Conservation (phyloP, 2,113 vertebrate species). For the Proteles cristata region DNA sequence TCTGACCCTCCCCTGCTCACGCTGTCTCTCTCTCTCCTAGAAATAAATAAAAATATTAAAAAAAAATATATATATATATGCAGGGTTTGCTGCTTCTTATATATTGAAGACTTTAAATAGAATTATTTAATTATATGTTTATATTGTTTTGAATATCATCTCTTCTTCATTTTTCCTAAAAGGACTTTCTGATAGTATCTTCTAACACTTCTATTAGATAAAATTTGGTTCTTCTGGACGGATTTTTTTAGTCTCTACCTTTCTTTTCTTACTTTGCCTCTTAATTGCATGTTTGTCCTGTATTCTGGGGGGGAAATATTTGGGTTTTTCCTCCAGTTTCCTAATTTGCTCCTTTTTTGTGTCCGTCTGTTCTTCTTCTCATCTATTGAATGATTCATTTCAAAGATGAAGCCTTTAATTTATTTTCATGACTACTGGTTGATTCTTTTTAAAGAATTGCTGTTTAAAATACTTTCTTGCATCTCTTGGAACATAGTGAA, state of each 20-base stretch:
- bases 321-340: not conserved
- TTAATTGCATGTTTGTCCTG: not conserved
- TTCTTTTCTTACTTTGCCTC: not conserved
- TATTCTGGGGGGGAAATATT: not conserved
- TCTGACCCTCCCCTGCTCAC: no score
- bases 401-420: constrained; percentile 30
- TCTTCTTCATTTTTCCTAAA: not conserved
- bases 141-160: not conserved
- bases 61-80: no score
- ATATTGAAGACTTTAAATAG: not conserved
- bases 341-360: constrained; percentile 22
- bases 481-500: not conserved
- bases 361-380: not conserved
- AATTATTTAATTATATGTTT: not conserved
- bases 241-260: not conserved
- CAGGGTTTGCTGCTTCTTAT: not conserved
- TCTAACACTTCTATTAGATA: not conserved
- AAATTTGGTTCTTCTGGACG: not conserved
- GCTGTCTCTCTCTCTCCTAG: no score
- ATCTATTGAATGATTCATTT: constrained; percentile 30
- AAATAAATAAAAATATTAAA: no score
- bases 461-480: not conserved
- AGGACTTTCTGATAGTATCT: not conserved
- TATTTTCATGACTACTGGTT: not conserved
- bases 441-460: constrained; percentile 19